phyloP scores from a whole-genome alignment of 2,797 vertebrate species.

The Australoheros facetus region DNA sequence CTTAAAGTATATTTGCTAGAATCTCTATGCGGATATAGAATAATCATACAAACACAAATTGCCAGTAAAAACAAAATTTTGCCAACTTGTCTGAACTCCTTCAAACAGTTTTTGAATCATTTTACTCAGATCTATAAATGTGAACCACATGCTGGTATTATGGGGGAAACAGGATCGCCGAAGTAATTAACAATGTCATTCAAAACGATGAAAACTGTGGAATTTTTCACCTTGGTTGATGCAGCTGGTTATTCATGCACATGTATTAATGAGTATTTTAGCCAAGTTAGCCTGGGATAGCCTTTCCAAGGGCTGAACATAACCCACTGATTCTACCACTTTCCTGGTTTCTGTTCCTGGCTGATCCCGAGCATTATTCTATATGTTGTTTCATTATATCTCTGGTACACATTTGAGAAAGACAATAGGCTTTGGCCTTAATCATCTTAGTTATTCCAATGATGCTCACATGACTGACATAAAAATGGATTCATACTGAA shows the following conservation, averaged over 20 bases:
- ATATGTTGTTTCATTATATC: not conserved
- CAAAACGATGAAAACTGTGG: not conserved
- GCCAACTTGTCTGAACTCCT: not conserved
- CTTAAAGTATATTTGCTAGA: not conserved
- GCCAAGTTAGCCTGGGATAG: not conserved
- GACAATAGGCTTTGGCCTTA: not conserved
- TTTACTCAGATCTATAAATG: not conserved
- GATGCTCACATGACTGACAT: not conserved
- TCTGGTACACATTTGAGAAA: not conserved
- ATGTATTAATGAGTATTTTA: not conserved
- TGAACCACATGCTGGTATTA: not conserved
- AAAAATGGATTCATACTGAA: not conserved
- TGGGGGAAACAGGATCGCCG: not conserved
- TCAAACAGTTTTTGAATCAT: not conserved
- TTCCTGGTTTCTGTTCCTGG: not conserved
- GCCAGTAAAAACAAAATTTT: no score
- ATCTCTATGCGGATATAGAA: not conserved
- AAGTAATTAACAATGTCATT: not conserved
- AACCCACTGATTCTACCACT: not conserved
- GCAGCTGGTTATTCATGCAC: not conserved
- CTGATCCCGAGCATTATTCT: not conserved
- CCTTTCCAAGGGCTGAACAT: not conserved
- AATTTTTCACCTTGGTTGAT: not conserved
- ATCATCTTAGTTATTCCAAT: not conserved
- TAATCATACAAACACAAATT: not conserved